Evolutionary conservation across 2,888 invertebrate genomes (phyloP).

Genomic region (Drosophila mettleri): DNA sequence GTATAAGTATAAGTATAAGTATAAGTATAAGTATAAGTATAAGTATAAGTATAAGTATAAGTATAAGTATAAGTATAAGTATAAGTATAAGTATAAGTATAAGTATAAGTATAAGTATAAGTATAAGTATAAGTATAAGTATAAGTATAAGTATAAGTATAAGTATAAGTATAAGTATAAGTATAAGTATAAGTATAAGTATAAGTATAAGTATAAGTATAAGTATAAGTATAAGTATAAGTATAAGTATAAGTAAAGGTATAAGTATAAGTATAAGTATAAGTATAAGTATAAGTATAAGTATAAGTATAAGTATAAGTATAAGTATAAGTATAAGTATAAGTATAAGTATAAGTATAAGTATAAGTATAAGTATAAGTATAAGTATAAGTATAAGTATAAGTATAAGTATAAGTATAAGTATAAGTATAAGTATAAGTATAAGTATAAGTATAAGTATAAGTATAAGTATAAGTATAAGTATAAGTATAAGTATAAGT

Average conservation of each 20-base stretch:
- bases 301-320: conserved; percentile 2
- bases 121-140: conserved; percentile 7
- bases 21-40: conserved; percentile 12
- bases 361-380: conserved; percentile 8
- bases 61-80: conserved; percentile 12
- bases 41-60: conserved; percentile 9
- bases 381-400: conserved; percentile 6
- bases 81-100: conserved; percentile 10
- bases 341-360: conserved; percentile 8
- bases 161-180: conserved; percentile 12
- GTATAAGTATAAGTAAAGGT: conserved; percentile 2
- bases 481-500: conserved; percentile 6
- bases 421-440: conserved; percentile 6
- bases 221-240: conserved; percentile 7
- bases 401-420: conserved; percentile 6
- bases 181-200: conserved; percentile 9
- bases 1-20: conserved; percentile 10
- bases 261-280: neutral
- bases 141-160: conserved; percentile 10
- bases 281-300: conserved; percentile 1
- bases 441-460: conserved; percentile 8
- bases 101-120: conserved; percentile 10
- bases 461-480: conserved; percentile 6
- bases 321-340: conserved; percentile 5
- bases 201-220: conserved; percentile 6